A percentile compares a stretch with the other conserved stretches of the same genome.
phyloP scores from a whole-genome alignment of 1,140 invertebrate species.

The Adoxophyes honmai region DNA sequence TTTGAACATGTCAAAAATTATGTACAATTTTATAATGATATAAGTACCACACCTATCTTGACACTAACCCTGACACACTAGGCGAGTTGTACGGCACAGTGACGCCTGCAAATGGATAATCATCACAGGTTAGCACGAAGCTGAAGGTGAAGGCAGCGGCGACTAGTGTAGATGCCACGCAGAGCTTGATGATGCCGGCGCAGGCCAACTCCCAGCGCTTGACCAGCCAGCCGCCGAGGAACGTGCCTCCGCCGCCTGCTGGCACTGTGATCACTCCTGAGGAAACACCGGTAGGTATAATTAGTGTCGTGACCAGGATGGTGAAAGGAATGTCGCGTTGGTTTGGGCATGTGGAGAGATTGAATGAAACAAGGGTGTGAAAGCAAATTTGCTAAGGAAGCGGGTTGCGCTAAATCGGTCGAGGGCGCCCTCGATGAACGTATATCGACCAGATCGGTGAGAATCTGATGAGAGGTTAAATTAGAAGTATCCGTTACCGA shows the following conservation, averaged over 20 bases:
- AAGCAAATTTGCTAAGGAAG: no score
- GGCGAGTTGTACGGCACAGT: constrained; percentile 78
- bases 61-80: constrained; percentile 67
- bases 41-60: no score
- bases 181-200: constrained; percentile 87
- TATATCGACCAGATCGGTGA: no score
- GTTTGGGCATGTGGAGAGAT: no score
- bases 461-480: no score
- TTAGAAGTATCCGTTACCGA: no score
- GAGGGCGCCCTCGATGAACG: no score
- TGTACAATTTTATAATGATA: no score
- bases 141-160: constrained; percentile 80
- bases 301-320: background rate
- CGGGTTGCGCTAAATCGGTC: no score
- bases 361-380: no score
- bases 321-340: no score
- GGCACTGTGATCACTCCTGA: constrained; percentile 84
- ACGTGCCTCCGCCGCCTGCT: constrained; percentile 87
- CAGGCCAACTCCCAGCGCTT: constrained; percentile 85
- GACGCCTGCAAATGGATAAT: constrained; percentile 85
- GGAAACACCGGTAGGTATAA: constrained; percentile 17
- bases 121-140: constrained; percentile 87
- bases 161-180: constrained; percentile 79
- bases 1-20: no score
- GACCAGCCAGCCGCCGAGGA: constrained; percentile 88